Conservation (phyloP, 2,113 vertebrate species). For the Muscicapa adusta region DNA sequence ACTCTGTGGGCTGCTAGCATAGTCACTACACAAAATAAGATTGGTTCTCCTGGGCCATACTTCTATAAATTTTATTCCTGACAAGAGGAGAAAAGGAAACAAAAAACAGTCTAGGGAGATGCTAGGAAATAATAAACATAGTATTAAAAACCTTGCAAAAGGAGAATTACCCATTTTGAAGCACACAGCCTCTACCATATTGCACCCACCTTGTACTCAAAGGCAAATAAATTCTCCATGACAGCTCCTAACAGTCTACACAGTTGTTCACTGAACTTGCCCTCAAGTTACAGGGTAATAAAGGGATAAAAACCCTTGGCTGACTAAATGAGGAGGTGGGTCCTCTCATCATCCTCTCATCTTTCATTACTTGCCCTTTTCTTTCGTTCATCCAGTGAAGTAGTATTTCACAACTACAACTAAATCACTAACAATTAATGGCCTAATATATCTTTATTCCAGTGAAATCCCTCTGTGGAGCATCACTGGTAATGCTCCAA, state of each 20-base stretch:
- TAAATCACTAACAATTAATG: not conserved
- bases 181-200: not conserved
- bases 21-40: conserved; percentile 25
- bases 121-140: conserved; percentile 57
- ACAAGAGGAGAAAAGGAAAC: conserved; percentile 50
- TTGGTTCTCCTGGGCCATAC: conserved; percentile 21
- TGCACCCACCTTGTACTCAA: conserved; percentile 52
- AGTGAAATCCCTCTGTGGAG: not conserved
- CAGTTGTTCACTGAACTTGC: conserved; percentile 65
- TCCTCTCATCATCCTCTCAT: not conserved
- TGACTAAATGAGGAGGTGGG: conserved; percentile 54
- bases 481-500: not conserved
- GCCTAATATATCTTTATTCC: not conserved
- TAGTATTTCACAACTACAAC: not conserved
- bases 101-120: conserved; percentile 53
- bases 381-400: not conserved
- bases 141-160: conserved; percentile 57
- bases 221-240: conserved; percentile 67
- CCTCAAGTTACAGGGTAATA: conserved; percentile 70
- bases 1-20: not conserved
- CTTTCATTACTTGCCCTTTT: not conserved
- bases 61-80: conserved; percentile 60
- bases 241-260: conserved; percentile 58
- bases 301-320: conserved; percentile 59
- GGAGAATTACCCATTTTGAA: conserved; percentile 50